Evolutionary conservation across 2,888 invertebrate genomes (phyloP), one percentile per base, ranked within the genome.

Genomic region (Exocentrus adspersus): DNA sequence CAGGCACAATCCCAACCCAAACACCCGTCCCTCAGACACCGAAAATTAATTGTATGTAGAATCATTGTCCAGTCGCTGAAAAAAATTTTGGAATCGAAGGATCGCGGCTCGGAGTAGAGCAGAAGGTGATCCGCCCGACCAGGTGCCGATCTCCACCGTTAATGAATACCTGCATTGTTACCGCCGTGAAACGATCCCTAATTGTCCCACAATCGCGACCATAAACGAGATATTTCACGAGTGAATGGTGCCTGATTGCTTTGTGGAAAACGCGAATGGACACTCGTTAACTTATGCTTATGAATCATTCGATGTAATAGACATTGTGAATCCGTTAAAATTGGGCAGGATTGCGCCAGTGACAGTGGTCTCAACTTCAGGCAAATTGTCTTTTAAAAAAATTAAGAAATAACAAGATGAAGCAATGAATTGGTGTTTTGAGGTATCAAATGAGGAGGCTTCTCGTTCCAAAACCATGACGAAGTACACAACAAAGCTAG

Each of bases 171-270:
- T 69, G 70, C 73, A 81, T 81, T 82, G 82, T 81, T 77, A 79
- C 74, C 58, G 72, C 77, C 75, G 81, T 81, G 81, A 80, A 82
- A 82, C 81, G 81, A 80, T 80, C 75, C 79, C 78, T 81, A 81
- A 82, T 81, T 82, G 81, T 81, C 79, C 78, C 76, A 72, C 69
- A 72, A 77, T 77, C 79, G 78, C 80, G 12, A 5, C 78, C 78
- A 71, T 75, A 77, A 77, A 73, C 71, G 70, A 76, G 75, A 78
- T 78, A 78, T 78, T 79, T 79, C 76, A 72, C 73, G 72, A 69
- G 65, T 80, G 79, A 81, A 81, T 81, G 76, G 78, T 67, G 68
- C 69, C 77, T 81, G 79, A 81, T 81, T 81, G 77, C 78, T 76
- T 77, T 73, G 71, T 74, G 71, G 74, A 73, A 62, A 60, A 43